phyloP scores from a whole-genome alignment of 2,797 vertebrate genomes.

The Clamator glandarius region DNA sequence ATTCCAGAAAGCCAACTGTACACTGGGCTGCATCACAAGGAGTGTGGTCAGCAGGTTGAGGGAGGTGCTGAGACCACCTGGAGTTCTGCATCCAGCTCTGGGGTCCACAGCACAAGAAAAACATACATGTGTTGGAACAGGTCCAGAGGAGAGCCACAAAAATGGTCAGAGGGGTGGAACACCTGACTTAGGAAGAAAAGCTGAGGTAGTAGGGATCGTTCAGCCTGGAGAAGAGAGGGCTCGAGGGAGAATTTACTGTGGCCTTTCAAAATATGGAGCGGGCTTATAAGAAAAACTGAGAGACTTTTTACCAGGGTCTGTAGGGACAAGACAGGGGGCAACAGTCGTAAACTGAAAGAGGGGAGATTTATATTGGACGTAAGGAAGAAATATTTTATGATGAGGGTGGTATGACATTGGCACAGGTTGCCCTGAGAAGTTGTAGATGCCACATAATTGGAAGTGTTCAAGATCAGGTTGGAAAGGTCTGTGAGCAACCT shows the following conservation, averaged over 20 bases:
- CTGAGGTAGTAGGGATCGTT: background rate
- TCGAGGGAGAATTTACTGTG: background rate
- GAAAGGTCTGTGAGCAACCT: background rate
- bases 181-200: background rate
- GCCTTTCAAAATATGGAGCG: background rate
- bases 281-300: background rate
- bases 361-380: background rate
- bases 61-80: background rate
- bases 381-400: background rate
- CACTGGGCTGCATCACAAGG: background rate
- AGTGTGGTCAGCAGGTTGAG: fast-evolving
- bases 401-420: background rate
- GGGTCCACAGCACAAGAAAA: background rate
- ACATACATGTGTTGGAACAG: background rate
- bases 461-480: background rate
- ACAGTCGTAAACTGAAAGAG: background rate
- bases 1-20: background rate
- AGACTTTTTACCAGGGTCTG: background rate
- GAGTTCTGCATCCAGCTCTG: background rate
- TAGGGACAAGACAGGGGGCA: background rate
- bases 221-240: background rate
- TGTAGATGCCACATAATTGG: background rate
- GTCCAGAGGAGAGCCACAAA: background rate
- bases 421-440: background rate
- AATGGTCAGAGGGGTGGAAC: background rate